A percentile compares a stretch with the other conserved stretches of the same genome.
phyloP scores from a whole-genome alignment of 2,888 invertebrate species.

The Ophion ventricosus region DNA sequence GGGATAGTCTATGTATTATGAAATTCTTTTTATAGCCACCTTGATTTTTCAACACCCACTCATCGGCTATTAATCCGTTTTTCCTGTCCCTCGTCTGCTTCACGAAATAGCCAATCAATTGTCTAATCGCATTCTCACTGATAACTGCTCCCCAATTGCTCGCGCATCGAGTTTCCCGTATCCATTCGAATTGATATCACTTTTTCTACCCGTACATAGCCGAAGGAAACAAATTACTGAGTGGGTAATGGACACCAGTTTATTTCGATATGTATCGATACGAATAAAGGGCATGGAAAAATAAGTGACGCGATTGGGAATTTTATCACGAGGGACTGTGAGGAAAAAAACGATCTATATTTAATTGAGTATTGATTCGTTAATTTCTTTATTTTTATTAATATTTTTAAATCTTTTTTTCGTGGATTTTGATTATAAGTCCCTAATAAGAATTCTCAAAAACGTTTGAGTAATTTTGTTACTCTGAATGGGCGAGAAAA shows the following conservation, averaged over 20 bases:
- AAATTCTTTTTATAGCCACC: slow-evolving; percentile 3
- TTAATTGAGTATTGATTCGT: too few species aligned
- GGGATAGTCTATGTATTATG: slow-evolving; percentile 1
- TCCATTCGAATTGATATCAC: neutral
- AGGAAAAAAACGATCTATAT: too few species aligned
- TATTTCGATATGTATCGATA: neutral
- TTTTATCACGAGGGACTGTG: neutral
- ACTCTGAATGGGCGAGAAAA: too few species aligned
- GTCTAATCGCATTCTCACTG: neutral
- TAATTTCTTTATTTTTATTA: too few species aligned
- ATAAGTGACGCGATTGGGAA: neutral
- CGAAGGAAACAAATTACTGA: neutral
- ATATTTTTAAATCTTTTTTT: too few species aligned
- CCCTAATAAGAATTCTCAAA: too few species aligned
- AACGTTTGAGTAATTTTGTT: too few species aligned
- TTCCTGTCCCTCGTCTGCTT: neutral
- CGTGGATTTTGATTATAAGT: too few species aligned
- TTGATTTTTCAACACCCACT: neutral
- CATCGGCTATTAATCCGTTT: neutral
- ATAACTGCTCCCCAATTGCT: neutral
- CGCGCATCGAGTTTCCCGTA: neutral
- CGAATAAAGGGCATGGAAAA: neutral
- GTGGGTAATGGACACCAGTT: neutral
- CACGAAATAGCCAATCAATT: neutral
- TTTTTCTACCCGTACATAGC: neutral